phyloP scores from a whole-genome alignment of 1,140 invertebrate genomes.

The Yoshiicerus persimilis region DNA sequence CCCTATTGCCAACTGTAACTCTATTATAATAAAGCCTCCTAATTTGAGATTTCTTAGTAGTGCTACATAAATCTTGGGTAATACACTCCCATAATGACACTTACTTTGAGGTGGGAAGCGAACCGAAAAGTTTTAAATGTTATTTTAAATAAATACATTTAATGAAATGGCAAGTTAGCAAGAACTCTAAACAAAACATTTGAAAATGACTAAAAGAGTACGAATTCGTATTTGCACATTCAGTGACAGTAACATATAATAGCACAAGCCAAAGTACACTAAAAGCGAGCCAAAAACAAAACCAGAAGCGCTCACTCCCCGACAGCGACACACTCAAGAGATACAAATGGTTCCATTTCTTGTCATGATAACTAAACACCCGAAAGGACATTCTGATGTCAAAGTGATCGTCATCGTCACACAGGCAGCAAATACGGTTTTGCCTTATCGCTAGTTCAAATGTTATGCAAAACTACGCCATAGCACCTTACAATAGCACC shows the following conservation, averaged over 20 bases:
- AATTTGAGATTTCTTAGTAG: neutral
- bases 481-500: too few relatives aligned
- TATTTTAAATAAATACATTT: too few relatives aligned
- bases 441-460: neutral
- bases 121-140: neutral
- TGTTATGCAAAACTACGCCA: neutral
- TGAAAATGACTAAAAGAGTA: neutral
- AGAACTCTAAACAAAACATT: neutral
- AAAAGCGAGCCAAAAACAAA: neutral
- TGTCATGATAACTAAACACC: neutral
- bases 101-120: neutral
- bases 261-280: neutral
- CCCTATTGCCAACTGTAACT: neutral
- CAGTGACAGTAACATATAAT: neutral
- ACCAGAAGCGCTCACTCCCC: too few relatives aligned
- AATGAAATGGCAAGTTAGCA: neutral
- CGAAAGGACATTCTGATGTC: neutral
- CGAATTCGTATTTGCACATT: neutral
- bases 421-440: neutral
- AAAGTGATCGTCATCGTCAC: constrained; percentile 12
- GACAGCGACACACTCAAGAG: too few relatives aligned
- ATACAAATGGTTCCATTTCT: neutral
- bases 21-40: neutral
- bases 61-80: neutral
- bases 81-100: neutral